A percentile compares a stretch with the other conserved stretches of the same genome.
Conservation (phyloP, 2,888 invertebrate genomes). For the Sinohyriopsis cumingii region DNA sequence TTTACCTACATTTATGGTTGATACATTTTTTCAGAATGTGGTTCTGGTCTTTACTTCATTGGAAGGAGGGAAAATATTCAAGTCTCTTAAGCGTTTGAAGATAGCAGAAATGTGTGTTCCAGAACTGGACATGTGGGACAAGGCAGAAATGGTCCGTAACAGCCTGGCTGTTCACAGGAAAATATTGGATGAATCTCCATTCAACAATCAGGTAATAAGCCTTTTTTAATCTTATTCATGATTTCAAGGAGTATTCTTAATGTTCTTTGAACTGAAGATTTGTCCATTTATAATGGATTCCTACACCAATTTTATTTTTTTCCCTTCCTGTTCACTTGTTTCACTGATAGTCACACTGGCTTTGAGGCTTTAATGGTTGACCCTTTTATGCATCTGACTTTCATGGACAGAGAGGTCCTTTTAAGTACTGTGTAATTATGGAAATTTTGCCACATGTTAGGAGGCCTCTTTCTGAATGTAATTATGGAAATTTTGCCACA, state of each 20-base stretch:
- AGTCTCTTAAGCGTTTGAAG: constrained; percentile 47
- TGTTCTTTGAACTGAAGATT: not conserved
- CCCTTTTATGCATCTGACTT: no score
- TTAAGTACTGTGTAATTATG: no score
- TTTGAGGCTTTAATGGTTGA: no score
- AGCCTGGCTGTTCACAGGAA: constrained; percentile 69
- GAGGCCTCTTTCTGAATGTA: no score
- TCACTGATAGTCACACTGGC: no score
- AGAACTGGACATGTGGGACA: constrained; percentile 67
- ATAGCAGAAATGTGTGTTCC: constrained; percentile 48
- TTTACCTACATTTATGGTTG: not conserved
- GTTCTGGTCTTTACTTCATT: constrained; percentile 63
- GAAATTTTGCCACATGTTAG: no score
- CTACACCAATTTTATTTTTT: not conserved
- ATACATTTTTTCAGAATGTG: constrained; percentile 61
- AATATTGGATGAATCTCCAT: constrained; percentile 70
- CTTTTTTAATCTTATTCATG: not conserved
- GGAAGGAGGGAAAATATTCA: constrained; percentile 54
- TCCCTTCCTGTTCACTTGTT: not conserved
- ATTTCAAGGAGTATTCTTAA: not conserved
- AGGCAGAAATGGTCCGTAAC: constrained; percentile 64
- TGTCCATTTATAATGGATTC: not conserved
- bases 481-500: no score
- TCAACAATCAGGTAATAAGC: constrained; percentile 71
- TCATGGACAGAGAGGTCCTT: no score